Evolutionary conservation across 2,888 invertebrate genomes (phyloP), one percentile per base, ranked within the genome.

Genomic region (Malachius bipustulatus): DNA sequence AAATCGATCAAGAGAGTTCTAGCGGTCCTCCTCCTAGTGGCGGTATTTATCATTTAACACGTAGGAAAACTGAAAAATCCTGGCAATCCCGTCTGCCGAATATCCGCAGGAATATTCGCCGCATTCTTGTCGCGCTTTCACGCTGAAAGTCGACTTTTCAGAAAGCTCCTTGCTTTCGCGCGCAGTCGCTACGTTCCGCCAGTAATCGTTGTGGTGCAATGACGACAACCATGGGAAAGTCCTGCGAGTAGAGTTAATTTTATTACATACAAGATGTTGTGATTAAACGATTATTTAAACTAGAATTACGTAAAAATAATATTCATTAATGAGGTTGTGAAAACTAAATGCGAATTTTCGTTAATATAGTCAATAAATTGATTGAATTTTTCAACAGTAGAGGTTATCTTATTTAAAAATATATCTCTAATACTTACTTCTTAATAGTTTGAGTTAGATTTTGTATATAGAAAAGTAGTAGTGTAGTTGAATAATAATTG

Each of bases 171-270:
- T 44, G 40, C 40, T 34, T 40, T 46, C 45, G 46, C 39, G 34
- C 16, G 26, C 16, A 24, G 26, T 44, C 50, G 50, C 36, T 15
- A 11, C n/a, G 9, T n/a, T 19, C 45, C 48, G 47, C 30, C 16
- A 26, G 16, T 32, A 34, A 26, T 46, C 50, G 50, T 36, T 34
- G 40, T 41, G 44, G 50, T 55, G 55, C 55, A 55, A 51, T 55
- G 55, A 54, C 55, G 53, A 54, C 32, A 34, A 32, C 24, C 35
- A 45, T 42, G 44, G 47, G 39, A 38, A 46, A 47, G 47, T 48
- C 44, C 45, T 40, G 41, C 42, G 34, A 40, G 40, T 41, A 24
- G 9, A 32, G 43, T 39, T 47, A 45, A 44, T 44, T 40, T 42
- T 44, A 36, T 43, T 36, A 41, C 37, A 40, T 24, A 24, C n/a